A percentile compares a stretch with the other conserved stretches of the same genome.
These are phyloP conservation scores for Lipophrys pholis DNA, from an alignment of 2,113 vertebrate species.

Conservation along the genomic window DNA sequence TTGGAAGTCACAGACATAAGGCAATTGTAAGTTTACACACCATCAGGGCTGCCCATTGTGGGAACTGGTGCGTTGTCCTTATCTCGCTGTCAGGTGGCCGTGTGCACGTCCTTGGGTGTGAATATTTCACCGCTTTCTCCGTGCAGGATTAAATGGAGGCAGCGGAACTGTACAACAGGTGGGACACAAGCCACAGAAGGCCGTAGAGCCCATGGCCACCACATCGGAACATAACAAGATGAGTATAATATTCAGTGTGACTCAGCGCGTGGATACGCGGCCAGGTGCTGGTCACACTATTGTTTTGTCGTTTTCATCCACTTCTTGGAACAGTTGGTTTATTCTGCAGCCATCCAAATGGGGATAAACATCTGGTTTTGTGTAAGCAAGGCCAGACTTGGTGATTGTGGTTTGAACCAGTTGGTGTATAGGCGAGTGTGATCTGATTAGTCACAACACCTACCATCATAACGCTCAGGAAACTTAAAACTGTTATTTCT, in stretches of 20 bases:
- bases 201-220: constrained; percentile 44
- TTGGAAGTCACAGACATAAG: neutral
- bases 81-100: constrained; percentile 53
- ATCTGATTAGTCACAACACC: constrained; percentile 48
- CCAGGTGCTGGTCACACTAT: constrained; percentile 65
- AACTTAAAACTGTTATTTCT: neutral
- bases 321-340: constrained; percentile 66
- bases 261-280: constrained; percentile 29
- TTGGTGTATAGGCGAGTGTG: constrained; percentile 22
- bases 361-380: constrained; percentile 62
- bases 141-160: constrained; percentile 40
- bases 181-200: constrained; percentile 57
- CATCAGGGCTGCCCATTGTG: constrained; percentile 15
- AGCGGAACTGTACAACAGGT: constrained; percentile 48
- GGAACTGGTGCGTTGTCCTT: constrained; percentile 45
- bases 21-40: neutral
- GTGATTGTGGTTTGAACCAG: constrained; percentile 19
- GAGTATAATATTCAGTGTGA: constrained; percentile 43
- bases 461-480: constrained; percentile 4
- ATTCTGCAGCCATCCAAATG: constrained; percentile 41
- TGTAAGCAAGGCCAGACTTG: constrained; percentile 50
- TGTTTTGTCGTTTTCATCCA: constrained; percentile 66
- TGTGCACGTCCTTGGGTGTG: constrained; percentile 56
- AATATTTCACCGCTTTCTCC: constrained; percentile 42
- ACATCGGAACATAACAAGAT: constrained; percentile 64